Evolutionary conservation across 1,140 invertebrate species (phyloP), one percentile per base, ranked within the genome.

Genomic region (Bombus breviceps): DNA sequence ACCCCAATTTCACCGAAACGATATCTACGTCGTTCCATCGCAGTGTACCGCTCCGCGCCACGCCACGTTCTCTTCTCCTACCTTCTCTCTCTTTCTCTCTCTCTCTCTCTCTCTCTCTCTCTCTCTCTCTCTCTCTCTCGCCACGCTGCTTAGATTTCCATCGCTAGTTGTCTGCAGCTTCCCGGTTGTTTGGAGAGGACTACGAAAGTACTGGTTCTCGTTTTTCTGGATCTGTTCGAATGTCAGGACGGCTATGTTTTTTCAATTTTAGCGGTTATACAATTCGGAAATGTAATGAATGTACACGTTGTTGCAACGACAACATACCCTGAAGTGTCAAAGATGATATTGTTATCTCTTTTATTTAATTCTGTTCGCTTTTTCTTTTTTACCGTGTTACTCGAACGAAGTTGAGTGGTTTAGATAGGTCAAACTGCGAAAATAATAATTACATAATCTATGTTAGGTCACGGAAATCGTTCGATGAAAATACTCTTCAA

Each of bases 1-100:
- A 89, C 83, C 88, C 83, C 86, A 90, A 90, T 90, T 89, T 90
- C 86, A 83, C 88, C 72, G 86, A 71, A 85, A 87, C 78, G 79
- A 62, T 80, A 85, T 87, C 77, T 77, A 80, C 87, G 69, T 80
- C 78, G 82, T 86, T 57, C 71, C 79, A 34, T 72, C 28, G 72
- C 34, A 39, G 25, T 62, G 53, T 32, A 25, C 62, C 34, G 25
- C 41, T 37, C 22, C 59, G 12, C 22, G 25, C 53, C 72, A 12
- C 13, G 4, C 9, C 22, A 34, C 18, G 73, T 59, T n/a, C 59
- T 62, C 59, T 62, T 13, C 59, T 62, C 43, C 18, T 53, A 18
- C 18, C 18, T 53, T 28, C 41, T 5, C n/a, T 53, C 59, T 32
- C 18, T 0, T 34, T 9, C 5, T 28, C 18, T 9, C 22, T 59